phyloP scores from a whole-genome alignment of 2,113 vertebrate species.

The Mustela lutreola region DNA sequence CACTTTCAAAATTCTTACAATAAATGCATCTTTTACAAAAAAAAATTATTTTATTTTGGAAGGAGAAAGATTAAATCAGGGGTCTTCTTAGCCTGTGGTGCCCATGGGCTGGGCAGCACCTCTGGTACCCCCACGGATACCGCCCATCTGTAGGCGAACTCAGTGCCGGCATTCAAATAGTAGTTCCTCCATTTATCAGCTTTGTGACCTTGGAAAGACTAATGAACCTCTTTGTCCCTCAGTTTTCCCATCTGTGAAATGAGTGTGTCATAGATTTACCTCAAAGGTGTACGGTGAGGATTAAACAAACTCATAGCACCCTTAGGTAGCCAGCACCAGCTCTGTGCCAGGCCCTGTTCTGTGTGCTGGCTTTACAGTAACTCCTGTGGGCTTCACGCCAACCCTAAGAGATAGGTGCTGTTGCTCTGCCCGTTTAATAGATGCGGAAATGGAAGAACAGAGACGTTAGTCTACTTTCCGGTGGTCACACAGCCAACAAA shows the following conservation, averaged over 20 bases:
- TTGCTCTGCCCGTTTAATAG: background rate
- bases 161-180: background rate
- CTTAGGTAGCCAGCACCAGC: background rate
- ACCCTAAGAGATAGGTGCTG: background rate
- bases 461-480: background rate
- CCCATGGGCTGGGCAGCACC: no score
- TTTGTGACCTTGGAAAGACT: background rate
- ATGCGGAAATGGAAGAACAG: background rate
- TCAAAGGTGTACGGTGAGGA: background rate
- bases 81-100: background rate
- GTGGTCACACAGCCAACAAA: background rate
- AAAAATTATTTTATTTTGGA: background rate
- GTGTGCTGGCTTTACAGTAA: background rate
- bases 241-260: constrained; percentile 31
- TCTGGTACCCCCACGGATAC: background rate
- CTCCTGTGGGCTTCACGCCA: background rate
- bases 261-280: background rate
- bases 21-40: background rate
- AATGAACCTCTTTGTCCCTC: background rate
- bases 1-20: background rate
- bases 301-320: background rate
- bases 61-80: background rate
- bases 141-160: background rate
- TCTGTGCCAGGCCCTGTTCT: background rate
- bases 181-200: background rate